Evolutionary conservation across 2,113 vertebrate species (phyloP), one percentile per base, ranked within the genome.

Genomic region (Nesospiza acunhae): DNA sequence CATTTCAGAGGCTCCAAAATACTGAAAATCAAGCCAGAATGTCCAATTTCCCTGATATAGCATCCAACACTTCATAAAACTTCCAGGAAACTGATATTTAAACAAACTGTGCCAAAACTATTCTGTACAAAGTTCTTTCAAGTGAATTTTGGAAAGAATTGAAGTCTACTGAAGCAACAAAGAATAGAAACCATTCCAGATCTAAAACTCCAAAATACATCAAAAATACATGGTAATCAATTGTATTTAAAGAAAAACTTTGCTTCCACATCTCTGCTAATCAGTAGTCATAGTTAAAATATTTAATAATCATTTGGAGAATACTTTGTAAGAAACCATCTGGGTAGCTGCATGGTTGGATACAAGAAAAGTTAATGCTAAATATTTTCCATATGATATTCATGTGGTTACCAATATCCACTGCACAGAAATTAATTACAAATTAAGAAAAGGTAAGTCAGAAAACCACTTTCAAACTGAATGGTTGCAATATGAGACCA

Each of bases 41-140:
- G 21, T 83, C 30, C 35, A 33, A 42, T 73, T 87, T 78, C 62
- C 66, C 77, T 87, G 53, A 91, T 53, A 50, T 8, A 31, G 10
- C 0, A 0, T 82, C 91, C 93, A 95, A 58, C 60, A n/a, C 70
- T 89, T 67, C 64, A 75, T 95, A 70, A 74, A 74, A 90, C 83
- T 92, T 96, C 94, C 95, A 93, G 72, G 93, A 94, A 95, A 91
- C 13, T 39, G 28, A 7, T 76, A 91, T 73, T 95, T 95, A 49
- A 47, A 44, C 17, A 13, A 67, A 31, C 44, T 60, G 37, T 64
- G 93, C 74, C 95, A 94, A 89, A 79, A 37, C 11, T 47, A 3
- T 68, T 75, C 84, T 37, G 58, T 28, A 53, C 21, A 35, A 90
- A 92, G 73, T 13, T 37, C 49, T 94, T 93, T 84, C 94, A 81